A percentile compares a stretch with the other conserved stretches of the same genome.
Conservation (phyloP, 37 sponge, comb jelly and placozoan genomes). For the Agelas oroides region DNA sequence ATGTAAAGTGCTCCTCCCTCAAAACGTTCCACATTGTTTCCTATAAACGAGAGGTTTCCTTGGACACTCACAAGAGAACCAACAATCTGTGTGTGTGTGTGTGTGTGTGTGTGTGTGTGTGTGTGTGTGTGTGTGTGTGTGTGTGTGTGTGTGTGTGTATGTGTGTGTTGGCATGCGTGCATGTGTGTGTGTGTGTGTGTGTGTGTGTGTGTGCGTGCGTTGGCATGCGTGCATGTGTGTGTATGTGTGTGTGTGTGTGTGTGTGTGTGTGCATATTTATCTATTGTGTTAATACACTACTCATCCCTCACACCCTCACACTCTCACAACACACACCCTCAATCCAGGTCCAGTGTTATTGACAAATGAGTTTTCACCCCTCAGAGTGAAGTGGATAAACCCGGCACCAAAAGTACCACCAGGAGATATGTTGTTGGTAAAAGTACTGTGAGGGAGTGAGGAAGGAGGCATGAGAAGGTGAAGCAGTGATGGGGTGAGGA, state of each 20-base stretch:
- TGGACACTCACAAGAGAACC: slow-evolving; percentile 36
- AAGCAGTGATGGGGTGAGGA: too few species aligned
- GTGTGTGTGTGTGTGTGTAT: neutral
- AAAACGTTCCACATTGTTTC: slow-evolving; percentile 20
- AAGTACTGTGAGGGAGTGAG: slow-evolving; percentile 23
- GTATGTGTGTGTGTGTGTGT: neutral
- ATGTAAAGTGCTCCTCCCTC: slow-evolving; percentile 64
- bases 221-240: slow-evolving; percentile 4
- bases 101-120: slow-evolving; percentile 28
- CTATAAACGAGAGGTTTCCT: slow-evolving; percentile 46
- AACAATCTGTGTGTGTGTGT: slow-evolving; percentile 33
- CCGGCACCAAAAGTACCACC: slow-evolving; percentile 46
- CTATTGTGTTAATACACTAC: neutral
- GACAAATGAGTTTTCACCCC: slow-evolving; percentile 29
- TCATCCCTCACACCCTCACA: too few species aligned
- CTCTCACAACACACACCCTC: slow-evolving; percentile 3
- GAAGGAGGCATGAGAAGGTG: neutral
- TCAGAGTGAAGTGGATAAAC: slow-evolving; percentile 41
- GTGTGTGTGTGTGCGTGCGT: slow-evolving; percentile 18
- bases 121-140: slow-evolving; percentile 37
- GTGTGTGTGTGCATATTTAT: neutral
- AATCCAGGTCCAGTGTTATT: slow-evolving; percentile 64
- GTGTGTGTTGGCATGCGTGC: neutral
- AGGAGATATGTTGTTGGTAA: slow-evolving; percentile 19
- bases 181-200: neutral